Conservation (phyloP, 2,797 vertebrate species). For the Centroberyx gerrardi region DNA sequence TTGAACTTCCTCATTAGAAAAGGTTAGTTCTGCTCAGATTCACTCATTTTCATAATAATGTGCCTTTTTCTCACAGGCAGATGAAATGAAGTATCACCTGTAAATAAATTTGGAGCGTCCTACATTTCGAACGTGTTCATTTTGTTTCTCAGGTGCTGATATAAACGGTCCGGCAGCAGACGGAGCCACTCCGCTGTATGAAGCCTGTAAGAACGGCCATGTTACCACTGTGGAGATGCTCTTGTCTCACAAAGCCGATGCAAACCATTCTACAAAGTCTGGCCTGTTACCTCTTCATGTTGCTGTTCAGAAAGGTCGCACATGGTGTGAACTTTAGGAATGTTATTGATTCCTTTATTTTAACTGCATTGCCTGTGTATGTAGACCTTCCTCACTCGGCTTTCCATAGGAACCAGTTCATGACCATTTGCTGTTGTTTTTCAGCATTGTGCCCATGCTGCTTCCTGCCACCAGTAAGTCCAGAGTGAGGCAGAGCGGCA, state of each 20-base stretch:
- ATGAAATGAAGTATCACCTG: too few relatives aligned
- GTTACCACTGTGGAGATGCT: constrained; percentile 85
- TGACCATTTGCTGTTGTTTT: constrained; percentile 7
- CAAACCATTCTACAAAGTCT: constrained; percentile 88
- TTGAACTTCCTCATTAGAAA: constrained; percentile 86
- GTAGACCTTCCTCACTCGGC: too few relatives aligned
- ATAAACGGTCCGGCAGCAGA: constrained; percentile 90
- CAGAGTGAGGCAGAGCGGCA: constrained; percentile 85
- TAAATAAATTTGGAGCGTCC: too few relatives aligned
- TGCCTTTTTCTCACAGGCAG: neutral
- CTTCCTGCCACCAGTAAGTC: constrained; percentile 89
- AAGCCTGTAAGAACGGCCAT: constrained; percentile 91
- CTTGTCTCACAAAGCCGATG: constrained; percentile 87
- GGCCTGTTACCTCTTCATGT: constrained; percentile 90
- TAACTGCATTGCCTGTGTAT: neutral
- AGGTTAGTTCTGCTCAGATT: constrained; percentile 79
- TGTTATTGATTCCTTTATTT: neutral
- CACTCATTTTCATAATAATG: neutral
- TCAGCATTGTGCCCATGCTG: constrained; percentile 78
- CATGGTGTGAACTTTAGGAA: constrained; percentile 20
- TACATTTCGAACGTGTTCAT: neutral
- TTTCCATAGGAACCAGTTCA: too few relatives aligned
- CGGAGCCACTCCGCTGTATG: constrained; percentile 88
- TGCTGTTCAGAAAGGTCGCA: constrained; percentile 82
- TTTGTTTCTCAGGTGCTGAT: constrained; percentile 84